phyloP scores from a whole-genome alignment of 2,797 vertebrate species.

The Discoglossus pictus region DNA sequence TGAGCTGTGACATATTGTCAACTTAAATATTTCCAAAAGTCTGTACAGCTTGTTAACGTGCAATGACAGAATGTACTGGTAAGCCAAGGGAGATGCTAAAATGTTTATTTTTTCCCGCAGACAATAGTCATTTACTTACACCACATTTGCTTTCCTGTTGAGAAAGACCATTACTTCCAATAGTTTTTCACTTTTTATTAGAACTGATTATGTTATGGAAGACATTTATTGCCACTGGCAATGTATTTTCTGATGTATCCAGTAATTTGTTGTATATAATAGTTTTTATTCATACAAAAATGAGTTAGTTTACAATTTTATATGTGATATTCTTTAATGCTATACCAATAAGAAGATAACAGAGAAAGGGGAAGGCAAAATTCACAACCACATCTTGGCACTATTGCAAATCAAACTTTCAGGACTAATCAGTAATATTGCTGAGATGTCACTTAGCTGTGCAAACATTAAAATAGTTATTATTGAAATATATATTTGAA shows the following conservation, averaged over 20 bases:
- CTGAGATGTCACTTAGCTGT: too few relatives aligned
- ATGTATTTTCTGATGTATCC: background rate
- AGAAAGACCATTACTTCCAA: slow-evolving; percentile 61
- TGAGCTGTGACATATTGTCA: slow-evolving; percentile 59
- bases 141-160: slow-evolving; percentile 66
- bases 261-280: slow-evolving; percentile 61
- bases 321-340: too few relatives aligned
- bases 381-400: too few relatives aligned
- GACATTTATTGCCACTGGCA: background rate
- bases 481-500: too few relatives aligned
- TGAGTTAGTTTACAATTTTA: slow-evolving; percentile 50
- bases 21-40: slow-evolving; percentile 58
- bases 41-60: slow-evolving; percentile 64
- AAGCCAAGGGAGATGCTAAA: slow-evolving; percentile 59
- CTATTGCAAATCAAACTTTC: too few relatives aligned
- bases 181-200: slow-evolving; percentile 58
- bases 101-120: slow-evolving; percentile 52
- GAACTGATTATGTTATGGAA: slow-evolving; percentile 48
- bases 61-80: slow-evolving; percentile 65
- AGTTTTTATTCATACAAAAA: slow-evolving; percentile 53
- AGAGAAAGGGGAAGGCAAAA: too few relatives aligned
- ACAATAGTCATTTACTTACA: slow-evolving; percentile 64
- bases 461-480: too few relatives aligned
- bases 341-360: too few relatives aligned
- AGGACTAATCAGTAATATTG: too few relatives aligned